Conservation (phyloP, 2,888 invertebrate genomes). For the Fragum sueziense region DNA sequence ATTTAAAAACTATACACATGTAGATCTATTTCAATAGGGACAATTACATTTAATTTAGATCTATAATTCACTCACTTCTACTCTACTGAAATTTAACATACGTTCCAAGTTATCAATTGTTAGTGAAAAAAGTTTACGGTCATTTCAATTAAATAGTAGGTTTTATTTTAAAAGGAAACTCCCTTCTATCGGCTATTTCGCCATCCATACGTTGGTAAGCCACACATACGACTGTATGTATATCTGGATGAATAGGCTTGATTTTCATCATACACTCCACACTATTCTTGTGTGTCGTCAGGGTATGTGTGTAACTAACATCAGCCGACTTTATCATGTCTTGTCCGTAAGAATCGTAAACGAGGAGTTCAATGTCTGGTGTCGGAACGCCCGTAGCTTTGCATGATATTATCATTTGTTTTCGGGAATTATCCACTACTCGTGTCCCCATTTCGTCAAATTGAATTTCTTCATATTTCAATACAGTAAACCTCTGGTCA, state of each 20-base stretch:
- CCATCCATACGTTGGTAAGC: background rate
- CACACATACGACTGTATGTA: background rate
- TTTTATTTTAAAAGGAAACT: no score
- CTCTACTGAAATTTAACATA: no score
- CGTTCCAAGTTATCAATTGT: no score
- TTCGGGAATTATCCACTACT: background rate
- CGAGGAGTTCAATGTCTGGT: background rate
- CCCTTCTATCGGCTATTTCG: no score
- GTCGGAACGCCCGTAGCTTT: background rate
- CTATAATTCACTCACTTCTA: no score
- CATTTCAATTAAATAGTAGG: no score
- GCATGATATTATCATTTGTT: background rate
- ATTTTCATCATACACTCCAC: background rate
- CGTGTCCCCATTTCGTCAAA: background rate
- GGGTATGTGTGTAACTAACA: background rate
- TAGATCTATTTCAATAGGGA: no score
- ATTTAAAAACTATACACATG: no score
- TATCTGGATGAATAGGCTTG: background rate
- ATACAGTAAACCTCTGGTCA: background rate
- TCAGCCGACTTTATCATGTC: background rate
- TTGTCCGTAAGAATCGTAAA: background rate
- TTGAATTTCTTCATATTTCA: background rate
- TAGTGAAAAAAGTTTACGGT: no score
- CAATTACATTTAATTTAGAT: no score
- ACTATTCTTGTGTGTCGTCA: background rate